Evolutionary conservation across 2,888 invertebrate species (phyloP).

Genomic region (Ophion obscuratus): DNA sequence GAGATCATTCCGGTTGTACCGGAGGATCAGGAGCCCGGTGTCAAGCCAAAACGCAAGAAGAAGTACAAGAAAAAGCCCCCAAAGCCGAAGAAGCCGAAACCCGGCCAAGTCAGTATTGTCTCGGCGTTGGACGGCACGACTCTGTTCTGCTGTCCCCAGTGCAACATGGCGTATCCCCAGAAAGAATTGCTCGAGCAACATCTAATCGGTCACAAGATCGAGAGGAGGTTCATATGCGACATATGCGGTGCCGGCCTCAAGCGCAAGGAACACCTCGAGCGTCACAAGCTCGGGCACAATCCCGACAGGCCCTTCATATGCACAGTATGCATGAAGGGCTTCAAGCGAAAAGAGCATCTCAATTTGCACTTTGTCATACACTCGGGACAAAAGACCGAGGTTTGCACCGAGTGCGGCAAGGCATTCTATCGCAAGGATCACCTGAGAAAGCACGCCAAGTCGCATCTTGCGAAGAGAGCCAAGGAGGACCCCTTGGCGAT

Average conservation of each 20-base stretch:
- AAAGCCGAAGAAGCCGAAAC: slow-evolving; percentile 91
- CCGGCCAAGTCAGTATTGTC: slow-evolving; percentile 91
- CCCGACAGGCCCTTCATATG: slow-evolving; percentile 93
- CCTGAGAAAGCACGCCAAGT: slow-evolving; percentile 91
- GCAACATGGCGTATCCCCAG: slow-evolving; percentile 92
- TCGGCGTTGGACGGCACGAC: slow-evolving; percentile 91
- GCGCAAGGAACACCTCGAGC: slow-evolving; percentile 91
- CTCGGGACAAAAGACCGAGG: slow-evolving; percentile 93
- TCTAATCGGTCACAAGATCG: slow-evolving; percentile 91
- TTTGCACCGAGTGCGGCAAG: slow-evolving; percentile 91
- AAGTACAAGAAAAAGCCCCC: slow-evolving; percentile 93
- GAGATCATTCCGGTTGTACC: slow-evolving; percentile 84
- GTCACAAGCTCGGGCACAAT: slow-evolving; percentile 92
- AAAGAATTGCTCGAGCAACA: slow-evolving; percentile 92
- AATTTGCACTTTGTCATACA: slow-evolving; percentile 94
- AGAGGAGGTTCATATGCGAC: slow-evolving; percentile 91
- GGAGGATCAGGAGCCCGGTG: slow-evolving; percentile 79
- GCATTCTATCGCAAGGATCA: slow-evolving; percentile 93
- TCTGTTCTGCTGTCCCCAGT: slow-evolving; percentile 92
- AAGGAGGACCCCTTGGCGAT: slow-evolving; percentile 87
- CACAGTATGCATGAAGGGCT: slow-evolving; percentile 91
- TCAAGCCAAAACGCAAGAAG: slow-evolving; percentile 89
- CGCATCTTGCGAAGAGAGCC: slow-evolving; percentile 90
- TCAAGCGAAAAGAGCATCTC: slow-evolving; percentile 93
- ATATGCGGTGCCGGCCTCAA: slow-evolving; percentile 92